A percentile compares a stretch with the other conserved stretches of the same genome.
These are phyloP conservation scores for Tipula confusa DNA, from an alignment of 2,888 invertebrate species.

Conservation along the genomic window DNA sequence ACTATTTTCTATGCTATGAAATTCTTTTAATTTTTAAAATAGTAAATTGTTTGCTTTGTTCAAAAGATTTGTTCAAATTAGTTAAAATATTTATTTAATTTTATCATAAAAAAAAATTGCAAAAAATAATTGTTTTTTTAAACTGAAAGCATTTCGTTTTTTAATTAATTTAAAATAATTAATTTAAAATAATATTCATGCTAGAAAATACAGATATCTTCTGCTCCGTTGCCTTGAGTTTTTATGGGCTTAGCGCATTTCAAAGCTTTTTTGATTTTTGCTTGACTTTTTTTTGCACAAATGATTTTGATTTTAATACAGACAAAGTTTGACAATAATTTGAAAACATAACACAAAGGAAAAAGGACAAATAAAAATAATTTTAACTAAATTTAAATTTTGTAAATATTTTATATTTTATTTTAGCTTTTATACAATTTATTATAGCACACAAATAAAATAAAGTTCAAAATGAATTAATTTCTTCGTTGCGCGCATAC, in stretches of 20 bases:
- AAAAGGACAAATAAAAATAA: neutral
- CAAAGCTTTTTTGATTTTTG: neutral
- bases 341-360: neutral
- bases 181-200: neutral
- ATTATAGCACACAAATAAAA: neutral
- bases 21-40: neutral
- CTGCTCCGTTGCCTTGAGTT: neutral
- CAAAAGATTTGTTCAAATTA: too few species aligned
- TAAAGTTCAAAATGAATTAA: neutral
- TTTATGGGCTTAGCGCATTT: neutral
- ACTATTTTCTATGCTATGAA: neutral
- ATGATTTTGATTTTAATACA: neutral
- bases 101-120: too few species aligned
- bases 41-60: neutral
- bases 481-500: neutral
- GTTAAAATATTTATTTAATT: too few species aligned
- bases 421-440: neutral
- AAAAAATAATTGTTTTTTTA: neutral
- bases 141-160: too few species aligned
- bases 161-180: too few species aligned
- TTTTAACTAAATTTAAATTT: neutral
- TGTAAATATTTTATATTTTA: constrained; percentile 7
- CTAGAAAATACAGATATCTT: neutral
- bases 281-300: neutral
- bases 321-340: neutral